Conservation (phyloP, 37 sponge, comb jelly and placozoan species). For the Bolinopsis microptera region DNA sequence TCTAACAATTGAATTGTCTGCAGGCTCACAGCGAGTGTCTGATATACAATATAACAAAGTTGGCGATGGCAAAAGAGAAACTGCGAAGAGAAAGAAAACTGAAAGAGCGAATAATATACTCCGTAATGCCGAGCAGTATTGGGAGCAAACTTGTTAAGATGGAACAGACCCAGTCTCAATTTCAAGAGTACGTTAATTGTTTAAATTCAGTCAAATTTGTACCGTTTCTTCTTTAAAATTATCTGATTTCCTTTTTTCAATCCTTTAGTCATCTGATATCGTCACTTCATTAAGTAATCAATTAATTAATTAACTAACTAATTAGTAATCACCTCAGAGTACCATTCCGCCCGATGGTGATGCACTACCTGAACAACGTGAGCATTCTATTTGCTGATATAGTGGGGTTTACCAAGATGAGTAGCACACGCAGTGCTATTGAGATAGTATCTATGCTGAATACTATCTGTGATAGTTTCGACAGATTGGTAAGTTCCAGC, state of each 20-base stretch:
- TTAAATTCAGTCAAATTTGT: not conserved
- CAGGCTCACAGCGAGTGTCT: conserved; percentile 36
- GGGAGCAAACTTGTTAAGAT: conserved; percentile 37
- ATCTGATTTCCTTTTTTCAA: not conserved
- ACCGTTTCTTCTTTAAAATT: not conserved
- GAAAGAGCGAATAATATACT: conserved; percentile 19
- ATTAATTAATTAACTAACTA: no score
- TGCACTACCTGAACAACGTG: conserved; percentile 43
- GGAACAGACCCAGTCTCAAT: conserved; percentile 39
- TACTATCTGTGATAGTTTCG: conserved; percentile 27
- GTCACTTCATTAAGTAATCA: no score
- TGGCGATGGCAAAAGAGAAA: conserved; percentile 55
- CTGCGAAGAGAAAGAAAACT: conserved; percentile 25
- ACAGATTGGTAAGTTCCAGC: conserved; percentile 37
- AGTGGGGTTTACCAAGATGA: conserved; percentile 57
- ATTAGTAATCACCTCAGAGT: no score
- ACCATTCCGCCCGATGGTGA: conserved; percentile 37
- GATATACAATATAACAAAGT: conserved; percentile 46
- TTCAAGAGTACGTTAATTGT: conserved; percentile 1
- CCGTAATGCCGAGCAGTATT: conserved; percentile 34
- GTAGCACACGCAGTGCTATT: not conserved
- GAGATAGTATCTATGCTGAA: conserved; percentile 64
- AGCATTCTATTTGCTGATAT: conserved; percentile 65
- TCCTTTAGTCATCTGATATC: not conserved
- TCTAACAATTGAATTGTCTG: not conserved